A percentile compares a stretch with the other conserved stretches of the same genome.
Conservation (phyloP, 1,140 invertebrate genomes). For the Drosophila asahinai region DNA sequence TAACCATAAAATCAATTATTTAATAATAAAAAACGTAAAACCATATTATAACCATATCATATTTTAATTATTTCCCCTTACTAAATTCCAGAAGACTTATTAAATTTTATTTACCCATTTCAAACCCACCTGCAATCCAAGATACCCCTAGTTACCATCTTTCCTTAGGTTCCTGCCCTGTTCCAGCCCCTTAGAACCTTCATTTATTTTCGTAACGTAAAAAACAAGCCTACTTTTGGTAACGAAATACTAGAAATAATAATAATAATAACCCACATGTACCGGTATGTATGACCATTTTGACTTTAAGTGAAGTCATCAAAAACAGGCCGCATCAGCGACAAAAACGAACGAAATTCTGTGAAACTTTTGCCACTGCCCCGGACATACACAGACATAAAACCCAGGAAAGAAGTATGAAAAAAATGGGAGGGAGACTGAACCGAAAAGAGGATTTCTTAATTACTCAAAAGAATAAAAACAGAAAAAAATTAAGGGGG, state of each 20-base stretch:
- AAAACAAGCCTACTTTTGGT: slow-evolving; percentile 56
- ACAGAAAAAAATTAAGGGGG: slow-evolving; percentile 28
- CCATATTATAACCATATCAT: no score
- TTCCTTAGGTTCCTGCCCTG: background rate
- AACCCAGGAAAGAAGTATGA: slow-evolving; percentile 48
- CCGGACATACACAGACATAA: slow-evolving; percentile 54
- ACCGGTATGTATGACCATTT: slow-evolving; percentile 60
- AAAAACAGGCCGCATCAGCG: slow-evolving; percentile 58
- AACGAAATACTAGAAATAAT: slow-evolving; percentile 68
- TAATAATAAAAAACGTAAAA: background rate
- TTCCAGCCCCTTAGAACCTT: slow-evolving; percentile 20
- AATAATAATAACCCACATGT: slow-evolving; percentile 76
- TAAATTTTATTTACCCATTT: background rate
- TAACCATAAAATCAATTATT: background rate
- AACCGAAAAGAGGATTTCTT: slow-evolving; percentile 78
- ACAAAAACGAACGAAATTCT: slow-evolving; percentile 66
- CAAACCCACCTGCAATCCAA: background rate
- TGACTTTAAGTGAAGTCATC: slow-evolving; percentile 81
- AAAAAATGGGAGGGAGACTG: slow-evolving; percentile 19
- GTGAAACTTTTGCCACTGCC: slow-evolving; percentile 73
- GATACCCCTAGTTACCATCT: background rate
- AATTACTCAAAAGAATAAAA: slow-evolving; percentile 60
- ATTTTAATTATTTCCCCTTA: no score
- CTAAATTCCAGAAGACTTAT: background rate
- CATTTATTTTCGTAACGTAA: slow-evolving; percentile 25